Base-by-base conservation (phyloP, 2,888 invertebrate species). In the Drosophila macrospina region DNA sequence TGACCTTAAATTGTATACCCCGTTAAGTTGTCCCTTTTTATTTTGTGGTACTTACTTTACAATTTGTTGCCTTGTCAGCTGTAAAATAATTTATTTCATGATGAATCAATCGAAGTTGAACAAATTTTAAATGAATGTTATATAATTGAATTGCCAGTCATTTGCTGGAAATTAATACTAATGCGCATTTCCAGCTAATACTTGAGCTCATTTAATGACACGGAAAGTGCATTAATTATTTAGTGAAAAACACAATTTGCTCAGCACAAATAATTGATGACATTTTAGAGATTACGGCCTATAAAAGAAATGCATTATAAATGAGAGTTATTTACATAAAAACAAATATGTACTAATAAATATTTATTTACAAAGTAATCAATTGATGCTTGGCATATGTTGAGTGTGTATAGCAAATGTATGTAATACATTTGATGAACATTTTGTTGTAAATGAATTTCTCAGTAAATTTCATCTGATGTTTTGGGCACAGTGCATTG, bases 401-500 rank as follows among this genome's bases (percentile, higher is more conserved):
- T 20, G 10, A 10, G 30, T 30, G 16, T 7, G 2, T 28, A 1
- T 28, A 7, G 28, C 28, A 28, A 2, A 28, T 28, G 7, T 6
- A 5, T 7, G 6, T 0, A 28, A 5, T 28, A 26, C 6, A 28
- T 28, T 28, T 28, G 1, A 28, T 7, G 8, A 6, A 28, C 8
- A 8, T 7, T 28, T 28, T 28, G 7, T 1, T 28, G 36, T 30
- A 63, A 70, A 75, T 52, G 36, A 70, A 51, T 55, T 65, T 72
- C 39, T 6, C 41, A 41, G 54, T 41, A 55, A 64, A 65, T 42
- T 65, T 34, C 30, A 37, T 59, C 41, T 42, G 32, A 45, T 62
- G 50, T 52, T 52, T 62, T 57, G 15, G 15, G 24, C 52, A 5
- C 68, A 77, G 84, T 63, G 56, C 69, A 56, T 60, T 65, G 75